Evolutionary conservation across 2,797 vertebrate genomes (phyloP).

Genomic region (Apodemus agrarius): DNA sequence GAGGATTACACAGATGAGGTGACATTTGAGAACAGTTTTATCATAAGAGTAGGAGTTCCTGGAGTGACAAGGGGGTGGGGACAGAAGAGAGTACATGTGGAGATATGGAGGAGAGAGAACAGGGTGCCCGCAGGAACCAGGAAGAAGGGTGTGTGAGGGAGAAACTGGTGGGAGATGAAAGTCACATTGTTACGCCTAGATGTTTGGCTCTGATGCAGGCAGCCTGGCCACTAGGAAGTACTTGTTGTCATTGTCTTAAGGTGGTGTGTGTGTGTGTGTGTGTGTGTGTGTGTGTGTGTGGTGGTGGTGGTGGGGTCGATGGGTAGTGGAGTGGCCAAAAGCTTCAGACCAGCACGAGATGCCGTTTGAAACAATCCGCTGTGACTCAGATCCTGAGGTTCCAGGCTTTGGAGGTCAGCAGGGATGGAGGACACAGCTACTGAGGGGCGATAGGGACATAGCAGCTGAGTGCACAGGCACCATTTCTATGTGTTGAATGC

Average conservation of each 20-base stretch:
- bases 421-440: neutral
- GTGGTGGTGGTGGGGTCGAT: neutral
- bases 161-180: neutral
- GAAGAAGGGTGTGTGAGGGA: conserved; percentile 10
- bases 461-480: rapidly evolving
- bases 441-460: neutral
- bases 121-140: neutral
- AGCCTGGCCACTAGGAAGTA: conserved; percentile 16
- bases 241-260: neutral
- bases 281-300: neutral
- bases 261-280: neutral
- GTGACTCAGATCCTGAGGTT: conserved; percentile 42
- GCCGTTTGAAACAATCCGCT: neutral
- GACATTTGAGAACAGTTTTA: conserved; percentile 61
- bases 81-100: neutral
- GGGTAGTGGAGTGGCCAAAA: neutral
- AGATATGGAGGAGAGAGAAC: neutral
- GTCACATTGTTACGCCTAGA: neutral
- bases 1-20: conserved; percentile 47
- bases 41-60: conserved; percentile 55
- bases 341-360: neutral
- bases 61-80: conserved; percentile 54
- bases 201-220: neutral
- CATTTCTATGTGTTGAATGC: neutral
- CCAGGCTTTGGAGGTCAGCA: conserved; percentile 14